A percentile compares a stretch with the other conserved stretches of the same genome.
phyloP scores from a whole-genome alignment of 2,888 invertebrate species.

The Nomada fucata region DNA sequence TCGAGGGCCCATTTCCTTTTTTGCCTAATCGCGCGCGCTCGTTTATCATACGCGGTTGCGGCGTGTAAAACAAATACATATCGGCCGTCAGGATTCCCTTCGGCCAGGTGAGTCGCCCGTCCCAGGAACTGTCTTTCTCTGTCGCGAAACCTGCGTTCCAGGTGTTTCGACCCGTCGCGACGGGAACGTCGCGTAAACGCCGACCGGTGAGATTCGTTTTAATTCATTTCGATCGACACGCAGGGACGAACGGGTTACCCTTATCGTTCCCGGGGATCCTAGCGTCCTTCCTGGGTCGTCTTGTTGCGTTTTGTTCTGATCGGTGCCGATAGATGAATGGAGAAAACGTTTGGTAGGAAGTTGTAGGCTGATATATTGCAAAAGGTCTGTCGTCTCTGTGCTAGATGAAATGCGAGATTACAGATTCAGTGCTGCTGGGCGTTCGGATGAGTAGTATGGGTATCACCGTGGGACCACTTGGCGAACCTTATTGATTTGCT shows the following conservation, averaged over 20 bases:
- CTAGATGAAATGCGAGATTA: not conserved
- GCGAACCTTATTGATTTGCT: too few relatives aligned
- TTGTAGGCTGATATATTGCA: too few relatives aligned
- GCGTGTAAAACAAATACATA: conserved; percentile 57
- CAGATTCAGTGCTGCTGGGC: not conserved
- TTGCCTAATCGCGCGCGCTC: conserved; percentile 70
- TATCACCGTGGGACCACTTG: too few relatives aligned
- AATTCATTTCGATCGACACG: conserved; percentile 44
- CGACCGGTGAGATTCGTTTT: conserved; percentile 5
- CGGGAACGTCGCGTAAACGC: not conserved
- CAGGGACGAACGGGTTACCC: conserved; percentile 65
- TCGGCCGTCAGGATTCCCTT: conserved; percentile 45
- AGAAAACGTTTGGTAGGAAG: not conserved
- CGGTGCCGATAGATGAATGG: not conserved
- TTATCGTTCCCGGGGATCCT: conserved; percentile 41
- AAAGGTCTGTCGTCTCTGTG: too few relatives aligned
- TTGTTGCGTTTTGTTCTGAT: conserved; percentile 21
- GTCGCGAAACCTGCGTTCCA: conserved; percentile 19
- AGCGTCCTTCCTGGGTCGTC: conserved; percentile 3
- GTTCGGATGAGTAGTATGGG: not conserved
- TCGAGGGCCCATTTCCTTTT: conserved; percentile 48
- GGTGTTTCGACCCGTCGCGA: conserved; percentile 6
- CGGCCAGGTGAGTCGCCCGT: conserved; percentile 43
- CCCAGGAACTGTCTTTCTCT: conserved; percentile 40
- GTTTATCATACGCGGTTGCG: conserved; percentile 60